A percentile compares a stretch with the other conserved stretches of the same genome.
Evolutionary conservation across 2,113 vertebrate genomes (phyloP).

Genomic region (Hippocampus abdominalis): DNA sequence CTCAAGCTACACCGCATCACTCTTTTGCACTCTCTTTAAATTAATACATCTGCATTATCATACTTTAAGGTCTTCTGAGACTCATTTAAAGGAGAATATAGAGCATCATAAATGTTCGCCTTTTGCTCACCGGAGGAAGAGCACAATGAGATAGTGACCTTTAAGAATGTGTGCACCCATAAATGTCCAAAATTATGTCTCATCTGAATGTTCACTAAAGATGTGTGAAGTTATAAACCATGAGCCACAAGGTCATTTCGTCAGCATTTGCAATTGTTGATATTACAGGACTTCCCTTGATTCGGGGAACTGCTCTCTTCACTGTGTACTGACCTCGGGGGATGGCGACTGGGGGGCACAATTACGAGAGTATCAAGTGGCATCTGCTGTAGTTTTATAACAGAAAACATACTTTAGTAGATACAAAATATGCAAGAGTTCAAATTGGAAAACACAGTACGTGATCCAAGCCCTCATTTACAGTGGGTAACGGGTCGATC

Average conservation of each 20-base stretch:
- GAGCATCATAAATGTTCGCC: neutral
- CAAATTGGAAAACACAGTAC: neutral
- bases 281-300: neutral
- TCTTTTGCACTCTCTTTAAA: neutral
- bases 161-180: neutral
- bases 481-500: no score
- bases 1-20: neutral
- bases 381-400: neutral
- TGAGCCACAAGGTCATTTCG: neutral
- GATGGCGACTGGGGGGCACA: neutral
- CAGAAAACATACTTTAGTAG: neutral
- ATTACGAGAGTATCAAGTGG: neutral
- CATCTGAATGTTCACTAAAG: neutral
- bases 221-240: neutral
- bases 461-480: neutral
- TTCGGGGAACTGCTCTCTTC: neutral
- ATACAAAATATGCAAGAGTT: neutral
- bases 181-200: neutral
- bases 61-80: neutral
- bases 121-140: neutral
- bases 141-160: conserved; percentile 4
- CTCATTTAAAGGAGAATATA: neutral
- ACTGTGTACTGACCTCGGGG: neutral
- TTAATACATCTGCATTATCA: neutral
- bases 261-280: neutral